phyloP scores from a whole-genome alignment of 64 coral and sea anemone species.

The Montipora cactus region DNA sequence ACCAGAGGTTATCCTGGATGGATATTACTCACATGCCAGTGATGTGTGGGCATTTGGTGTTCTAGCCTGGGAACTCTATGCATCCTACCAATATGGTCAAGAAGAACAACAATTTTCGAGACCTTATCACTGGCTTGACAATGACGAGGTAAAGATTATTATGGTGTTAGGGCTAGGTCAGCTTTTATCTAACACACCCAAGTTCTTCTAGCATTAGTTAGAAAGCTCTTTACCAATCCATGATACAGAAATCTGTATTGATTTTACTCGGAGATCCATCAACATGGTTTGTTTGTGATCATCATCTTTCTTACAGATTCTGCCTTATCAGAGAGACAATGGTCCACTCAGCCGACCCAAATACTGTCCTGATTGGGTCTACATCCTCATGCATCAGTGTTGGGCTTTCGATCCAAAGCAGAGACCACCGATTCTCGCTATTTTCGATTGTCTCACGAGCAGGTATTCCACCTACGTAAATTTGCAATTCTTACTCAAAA shows the following conservation, averaged over 20 bases:
- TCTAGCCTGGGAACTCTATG: slow-evolving; percentile 69
- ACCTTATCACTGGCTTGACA: not conserved
- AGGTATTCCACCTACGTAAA: not conserved
- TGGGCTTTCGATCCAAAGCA: slow-evolving; percentile 49
- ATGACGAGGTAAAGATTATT: too few species aligned
- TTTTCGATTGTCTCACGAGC: slow-evolving; percentile 66
- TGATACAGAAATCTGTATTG: too few species aligned
- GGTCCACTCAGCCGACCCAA: slow-evolving; percentile 36
- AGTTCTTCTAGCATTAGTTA: too few species aligned
- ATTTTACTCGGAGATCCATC: too few species aligned
- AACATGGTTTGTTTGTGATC: too few species aligned
- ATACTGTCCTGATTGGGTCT: slow-evolving; percentile 66
- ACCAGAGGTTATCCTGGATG: slow-evolving; percentile 74
- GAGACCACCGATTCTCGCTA: slow-evolving; percentile 62
- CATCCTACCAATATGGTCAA: not conserved
- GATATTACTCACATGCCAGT: slow-evolving; percentile 59
- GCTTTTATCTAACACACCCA: too few species aligned
- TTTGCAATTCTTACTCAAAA: too few species aligned
- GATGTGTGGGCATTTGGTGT: slow-evolving; percentile 84
- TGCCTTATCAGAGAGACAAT: slow-evolving; percentile 40
- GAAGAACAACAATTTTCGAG: not conserved
- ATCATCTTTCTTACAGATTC: slow-evolving; percentile 19
- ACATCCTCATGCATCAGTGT: slow-evolving; percentile 66
- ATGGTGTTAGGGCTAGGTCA: not conserved
- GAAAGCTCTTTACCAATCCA: too few species aligned